A percentile compares a stretch with the other conserved stretches of the same genome.
Evolutionary conservation across 2,797 vertebrate species (phyloP).

Genomic region (Petrocephalus sullivani): DNA sequence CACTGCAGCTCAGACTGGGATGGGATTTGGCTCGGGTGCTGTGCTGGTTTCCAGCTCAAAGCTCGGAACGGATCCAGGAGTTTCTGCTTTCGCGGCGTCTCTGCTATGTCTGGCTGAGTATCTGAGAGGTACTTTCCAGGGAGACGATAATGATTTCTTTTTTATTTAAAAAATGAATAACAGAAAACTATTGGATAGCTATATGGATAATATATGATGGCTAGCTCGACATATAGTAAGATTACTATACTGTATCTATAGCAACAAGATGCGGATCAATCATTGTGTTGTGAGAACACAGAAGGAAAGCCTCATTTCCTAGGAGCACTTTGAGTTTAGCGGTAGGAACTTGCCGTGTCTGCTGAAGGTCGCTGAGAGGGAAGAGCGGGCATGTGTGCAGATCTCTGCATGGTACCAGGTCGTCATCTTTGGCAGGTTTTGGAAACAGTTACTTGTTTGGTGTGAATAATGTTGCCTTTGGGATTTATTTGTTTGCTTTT

Average conservation of each 20-base stretch:
- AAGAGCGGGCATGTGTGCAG: neutral
- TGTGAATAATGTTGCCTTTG: neutral
- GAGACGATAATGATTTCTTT: constrained; percentile 69
- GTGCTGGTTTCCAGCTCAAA: constrained; percentile 32
- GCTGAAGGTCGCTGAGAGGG: neutral
- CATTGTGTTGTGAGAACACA: constrained; percentile 58
- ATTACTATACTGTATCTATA: constrained; percentile 55
- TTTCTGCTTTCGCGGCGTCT: constrained; percentile 56
- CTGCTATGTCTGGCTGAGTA: constrained; percentile 45
- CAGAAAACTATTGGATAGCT: constrained; percentile 52
- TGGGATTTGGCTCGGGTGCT: constrained; percentile 37
- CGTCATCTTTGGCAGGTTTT: constrained; percentile 4
- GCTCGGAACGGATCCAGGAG: neutral
- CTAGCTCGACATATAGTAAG: constrained; percentile 51
- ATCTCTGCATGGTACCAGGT: neutral
- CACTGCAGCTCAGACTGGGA: constrained; percentile 43
- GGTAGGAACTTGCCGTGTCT: constrained; percentile 47
- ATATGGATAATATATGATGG: constrained; percentile 63
- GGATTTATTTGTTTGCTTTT: neutral
- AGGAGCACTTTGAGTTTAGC: constrained; percentile 68
- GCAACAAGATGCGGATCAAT: constrained; percentile 66
- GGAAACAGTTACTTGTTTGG: neutral
- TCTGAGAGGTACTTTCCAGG: constrained; percentile 59
- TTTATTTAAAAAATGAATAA: constrained; percentile 35
- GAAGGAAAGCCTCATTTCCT: constrained; percentile 59